phyloP scores from a whole-genome alignment of 2,797 vertebrate species.

The Neosilurus mollespiculum region DNA sequence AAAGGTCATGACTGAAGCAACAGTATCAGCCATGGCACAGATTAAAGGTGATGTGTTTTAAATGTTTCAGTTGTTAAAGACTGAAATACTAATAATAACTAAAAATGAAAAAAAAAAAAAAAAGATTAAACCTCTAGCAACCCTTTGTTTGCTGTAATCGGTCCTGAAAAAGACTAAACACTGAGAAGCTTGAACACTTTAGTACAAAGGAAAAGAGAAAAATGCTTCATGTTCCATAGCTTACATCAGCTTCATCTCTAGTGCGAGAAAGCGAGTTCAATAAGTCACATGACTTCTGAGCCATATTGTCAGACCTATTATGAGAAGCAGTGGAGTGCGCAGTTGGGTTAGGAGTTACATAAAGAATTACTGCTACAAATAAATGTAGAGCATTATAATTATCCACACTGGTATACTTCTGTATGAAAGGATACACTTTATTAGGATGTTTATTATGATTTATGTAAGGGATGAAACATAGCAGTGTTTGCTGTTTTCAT shows the following conservation, averaged over 20 bases:
- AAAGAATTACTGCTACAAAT: neutral
- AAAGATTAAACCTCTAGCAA: neutral
- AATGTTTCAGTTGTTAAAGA: neutral
- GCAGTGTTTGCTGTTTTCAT: too few species aligned
- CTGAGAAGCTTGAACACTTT: slow-evolving; percentile 16
- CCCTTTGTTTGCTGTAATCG: neutral
- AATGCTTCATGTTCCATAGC: neutral
- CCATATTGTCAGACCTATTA: slow-evolving; percentile 28
- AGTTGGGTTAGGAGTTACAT: neutral
- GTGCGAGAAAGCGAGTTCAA: slow-evolving; percentile 31
- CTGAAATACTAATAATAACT: neutral
- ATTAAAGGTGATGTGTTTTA: neutral
- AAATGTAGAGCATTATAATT: neutral
- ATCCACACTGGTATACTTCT: neutral
- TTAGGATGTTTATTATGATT: neutral
- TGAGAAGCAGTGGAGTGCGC: slow-evolving; percentile 27
- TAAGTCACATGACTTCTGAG: slow-evolving; percentile 35
- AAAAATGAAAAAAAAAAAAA: neutral
- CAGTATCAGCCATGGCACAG: neutral
- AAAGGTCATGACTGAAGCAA: too few species aligned
- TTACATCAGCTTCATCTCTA: slow-evolving; percentile 49
- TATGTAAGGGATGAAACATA: neutral
- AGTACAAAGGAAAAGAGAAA: slow-evolving; percentile 32
- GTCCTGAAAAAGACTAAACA: neutral
- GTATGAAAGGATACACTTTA: too few species aligned